Evolutionary conservation across 2,113 vertebrate genomes (phyloP).

Genomic region (Podarcis cretensis): DNA sequence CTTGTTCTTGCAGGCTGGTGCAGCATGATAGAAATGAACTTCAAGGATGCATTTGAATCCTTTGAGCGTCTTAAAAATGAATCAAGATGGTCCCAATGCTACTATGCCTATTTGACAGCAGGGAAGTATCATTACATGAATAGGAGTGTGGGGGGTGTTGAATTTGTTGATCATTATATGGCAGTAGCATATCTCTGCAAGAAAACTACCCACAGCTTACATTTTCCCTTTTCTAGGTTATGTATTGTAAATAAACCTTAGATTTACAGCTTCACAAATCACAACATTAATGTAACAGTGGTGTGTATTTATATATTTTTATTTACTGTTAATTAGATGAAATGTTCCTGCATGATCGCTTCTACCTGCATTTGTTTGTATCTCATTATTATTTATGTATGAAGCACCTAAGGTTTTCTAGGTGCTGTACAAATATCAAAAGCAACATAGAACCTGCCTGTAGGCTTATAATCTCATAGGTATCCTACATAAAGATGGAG

Average conservation of each 20-base stretch:
- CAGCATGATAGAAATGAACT: constrained; percentile 99
- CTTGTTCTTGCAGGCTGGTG: constrained; percentile 89
- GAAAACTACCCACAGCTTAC: not conserved
- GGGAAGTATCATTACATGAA: constrained; percentile 70
- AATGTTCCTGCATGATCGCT: fast-evolving
- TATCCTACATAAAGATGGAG: not conserved
- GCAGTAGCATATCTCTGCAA: not conserved
- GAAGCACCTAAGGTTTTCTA: not conserved
- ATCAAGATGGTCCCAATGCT: constrained; percentile 98
- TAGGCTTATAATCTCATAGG: not conserved
- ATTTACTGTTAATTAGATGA: not conserved
- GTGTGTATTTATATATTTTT: not conserved
- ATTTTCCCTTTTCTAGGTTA: no score
- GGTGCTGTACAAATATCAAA: not conserved
- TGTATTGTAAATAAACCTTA: no score
- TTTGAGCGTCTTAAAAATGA: constrained; percentile 97
- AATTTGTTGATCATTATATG: not conserved
- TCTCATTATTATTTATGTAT: not conserved
- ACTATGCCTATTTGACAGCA: constrained; percentile 96
- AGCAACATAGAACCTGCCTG: not conserved
- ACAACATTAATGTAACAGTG: not conserved
- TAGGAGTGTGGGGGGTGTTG: not conserved
- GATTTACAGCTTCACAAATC: not conserved
- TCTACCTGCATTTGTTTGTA: not conserved
- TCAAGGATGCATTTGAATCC: constrained; percentile 89